Conservation (phyloP, 1,140 invertebrate genomes). For the Palaemon carinicauda region DNA sequence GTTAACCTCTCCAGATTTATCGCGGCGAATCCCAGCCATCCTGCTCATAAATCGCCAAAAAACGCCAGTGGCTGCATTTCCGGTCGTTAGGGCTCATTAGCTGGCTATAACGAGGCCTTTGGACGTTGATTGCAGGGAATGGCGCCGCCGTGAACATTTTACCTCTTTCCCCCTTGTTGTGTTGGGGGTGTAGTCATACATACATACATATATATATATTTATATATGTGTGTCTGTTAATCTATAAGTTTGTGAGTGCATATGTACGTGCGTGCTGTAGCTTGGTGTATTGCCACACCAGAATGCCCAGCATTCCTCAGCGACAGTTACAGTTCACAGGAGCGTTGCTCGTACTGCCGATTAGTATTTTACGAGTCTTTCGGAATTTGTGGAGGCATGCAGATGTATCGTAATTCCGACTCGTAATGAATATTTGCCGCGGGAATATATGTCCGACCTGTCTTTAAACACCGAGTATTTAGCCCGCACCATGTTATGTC, state of each 20-base stretch:
- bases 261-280: neutral
- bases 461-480: neutral
- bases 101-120: neutral
- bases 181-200: neutral
- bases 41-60: neutral
- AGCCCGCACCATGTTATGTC: no score
- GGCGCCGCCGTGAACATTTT: neutral
- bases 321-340: neutral
- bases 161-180: neutral
- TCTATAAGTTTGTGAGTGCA: no score
- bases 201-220: neutral
- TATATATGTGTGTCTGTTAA: neutral
- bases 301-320: neutral
- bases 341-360: neutral
- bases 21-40: neutral
- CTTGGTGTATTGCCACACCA: neutral
- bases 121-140: neutral
- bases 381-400: slow-evolving; percentile 18
- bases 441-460: neutral
- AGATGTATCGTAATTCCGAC: slow-evolving; percentile 26
- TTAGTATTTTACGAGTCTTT: slow-evolving; percentile 37
- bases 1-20: neutral
- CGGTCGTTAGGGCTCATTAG: neutral
- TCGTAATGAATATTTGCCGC: neutral
- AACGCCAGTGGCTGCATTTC: neutral